Conservation (phyloP, 2,888 invertebrate genomes). For the Eupithecia abbreviata region DNA sequence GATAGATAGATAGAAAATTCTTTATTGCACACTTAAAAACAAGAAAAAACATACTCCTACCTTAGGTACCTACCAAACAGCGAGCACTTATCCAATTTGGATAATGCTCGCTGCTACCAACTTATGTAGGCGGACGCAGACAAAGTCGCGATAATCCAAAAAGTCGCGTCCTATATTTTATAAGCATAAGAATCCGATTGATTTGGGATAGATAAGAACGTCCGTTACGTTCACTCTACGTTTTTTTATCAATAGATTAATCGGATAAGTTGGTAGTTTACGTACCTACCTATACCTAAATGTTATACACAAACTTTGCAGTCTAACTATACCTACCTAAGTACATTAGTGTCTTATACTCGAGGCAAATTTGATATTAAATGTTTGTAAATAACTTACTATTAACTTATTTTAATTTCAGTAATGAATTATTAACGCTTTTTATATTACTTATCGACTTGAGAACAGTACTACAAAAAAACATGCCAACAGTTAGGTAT, state of each 20-base stretch:
- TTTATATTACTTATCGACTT: too few species aligned
- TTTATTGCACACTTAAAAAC: too few species aligned
- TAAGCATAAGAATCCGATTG: conserved; percentile 8
- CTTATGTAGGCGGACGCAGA: not conserved
- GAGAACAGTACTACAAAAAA: too few species aligned
- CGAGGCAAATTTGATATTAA: too few species aligned
- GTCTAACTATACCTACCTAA: not conserved
- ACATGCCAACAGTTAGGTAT: too few species aligned
- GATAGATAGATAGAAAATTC: too few species aligned
- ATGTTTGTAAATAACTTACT: too few species aligned
- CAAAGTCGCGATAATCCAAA: not conserved
- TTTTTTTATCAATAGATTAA: conserved; percentile 5
- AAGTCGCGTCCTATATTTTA: not conserved
- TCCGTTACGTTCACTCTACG: not conserved
- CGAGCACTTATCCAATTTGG: too few species aligned
- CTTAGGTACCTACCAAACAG: not conserved
- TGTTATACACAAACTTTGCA: not conserved
- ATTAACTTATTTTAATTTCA: too few species aligned
- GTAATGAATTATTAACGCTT: too few species aligned
- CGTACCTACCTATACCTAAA: not conserved
- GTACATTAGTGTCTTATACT: too few species aligned
- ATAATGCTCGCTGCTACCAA: not conserved
- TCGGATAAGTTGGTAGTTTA: not conserved
- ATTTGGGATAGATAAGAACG: conserved; percentile 18
- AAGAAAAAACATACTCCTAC: too few species aligned